phyloP scores from a whole-genome alignment of 2,797 vertebrate genomes.

The Falco cherrug region DNA sequence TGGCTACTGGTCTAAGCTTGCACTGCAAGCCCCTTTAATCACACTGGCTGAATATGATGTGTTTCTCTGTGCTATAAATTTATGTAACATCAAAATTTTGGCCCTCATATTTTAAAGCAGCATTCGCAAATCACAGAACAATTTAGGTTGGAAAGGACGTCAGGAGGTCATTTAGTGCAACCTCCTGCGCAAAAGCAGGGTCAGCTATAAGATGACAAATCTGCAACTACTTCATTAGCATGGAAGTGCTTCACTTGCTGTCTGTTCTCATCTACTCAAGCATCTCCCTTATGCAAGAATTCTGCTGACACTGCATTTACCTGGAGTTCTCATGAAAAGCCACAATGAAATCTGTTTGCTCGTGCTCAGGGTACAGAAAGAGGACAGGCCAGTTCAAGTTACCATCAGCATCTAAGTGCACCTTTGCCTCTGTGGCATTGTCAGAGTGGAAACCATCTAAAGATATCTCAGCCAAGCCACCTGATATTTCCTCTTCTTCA shows the following conservation, averaged over 20 bases:
- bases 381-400: conserved; percentile 91
- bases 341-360: conserved; percentile 92
- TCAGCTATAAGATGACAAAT: background rate
- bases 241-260: background rate
- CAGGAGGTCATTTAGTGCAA: background rate
- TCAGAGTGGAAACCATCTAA: conserved; percentile 80
- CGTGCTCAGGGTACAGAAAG: conserved; percentile 92
- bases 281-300: accelerated
- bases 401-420: conserved; percentile 85
- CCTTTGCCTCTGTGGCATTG: conserved; percentile 79
- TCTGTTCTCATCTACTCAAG: background rate
- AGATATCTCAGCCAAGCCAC: conserved; percentile 71
- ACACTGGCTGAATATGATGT: background rate
- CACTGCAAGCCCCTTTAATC: background rate
- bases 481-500: conserved; percentile 76
- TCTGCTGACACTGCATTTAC: conserved; percentile 66
- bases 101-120: background rate
- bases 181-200: background rate
- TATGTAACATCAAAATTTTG: accelerated
- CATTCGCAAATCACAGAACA: background rate
- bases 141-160: background rate
- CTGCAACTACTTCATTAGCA: background rate
- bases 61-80: background rate
- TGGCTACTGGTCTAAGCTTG: background rate
- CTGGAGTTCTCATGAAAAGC: conserved; percentile 90